Evolutionary conservation across 2,113 vertebrate genomes (phyloP).

Genomic region (Telmatochromis bifrenatus): DNA sequence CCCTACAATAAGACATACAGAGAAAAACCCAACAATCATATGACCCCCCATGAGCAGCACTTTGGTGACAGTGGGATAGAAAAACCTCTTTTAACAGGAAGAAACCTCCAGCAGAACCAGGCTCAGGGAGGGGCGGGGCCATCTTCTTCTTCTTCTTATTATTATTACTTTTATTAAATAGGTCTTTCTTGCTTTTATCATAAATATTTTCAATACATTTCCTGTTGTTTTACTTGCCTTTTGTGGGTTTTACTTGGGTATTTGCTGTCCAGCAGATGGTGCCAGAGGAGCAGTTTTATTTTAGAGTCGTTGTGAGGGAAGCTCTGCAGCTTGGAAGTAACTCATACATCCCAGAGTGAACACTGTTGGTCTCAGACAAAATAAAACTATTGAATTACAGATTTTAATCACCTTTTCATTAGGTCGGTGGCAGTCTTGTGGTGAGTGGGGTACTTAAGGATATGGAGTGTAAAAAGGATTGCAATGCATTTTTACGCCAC

Average conservation of each 20-base stretch:
- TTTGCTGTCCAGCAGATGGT: conserved; percentile 54
- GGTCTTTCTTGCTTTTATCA: neutral
- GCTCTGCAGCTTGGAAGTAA: neutral
- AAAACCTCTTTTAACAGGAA: neutral
- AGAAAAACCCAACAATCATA: neutral
- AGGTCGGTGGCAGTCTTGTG: neutral
- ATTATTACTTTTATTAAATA: neutral
- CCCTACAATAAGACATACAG: neutral
- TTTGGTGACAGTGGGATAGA: fast-evolving
- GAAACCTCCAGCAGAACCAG: fast-evolving
- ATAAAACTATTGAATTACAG: neutral
- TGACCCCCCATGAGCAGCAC: neutral
- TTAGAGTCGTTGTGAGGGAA: neutral
- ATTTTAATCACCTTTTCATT: neutral
- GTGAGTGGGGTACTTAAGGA: neutral
- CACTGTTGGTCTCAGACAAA: neutral
- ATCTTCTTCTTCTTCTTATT: fast-evolving
- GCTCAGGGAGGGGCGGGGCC: neutral
- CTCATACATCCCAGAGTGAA: neutral
- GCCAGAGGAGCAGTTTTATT: conserved; percentile 2
- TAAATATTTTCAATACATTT: neutral
- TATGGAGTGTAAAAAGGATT: neutral
- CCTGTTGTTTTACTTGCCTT: neutral
- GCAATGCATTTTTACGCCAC: neutral
- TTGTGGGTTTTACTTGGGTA: neutral